Base-by-base conservation (phyloP, 2,113 vertebrate genomes). In the Lasiurus cinereus region DNA sequence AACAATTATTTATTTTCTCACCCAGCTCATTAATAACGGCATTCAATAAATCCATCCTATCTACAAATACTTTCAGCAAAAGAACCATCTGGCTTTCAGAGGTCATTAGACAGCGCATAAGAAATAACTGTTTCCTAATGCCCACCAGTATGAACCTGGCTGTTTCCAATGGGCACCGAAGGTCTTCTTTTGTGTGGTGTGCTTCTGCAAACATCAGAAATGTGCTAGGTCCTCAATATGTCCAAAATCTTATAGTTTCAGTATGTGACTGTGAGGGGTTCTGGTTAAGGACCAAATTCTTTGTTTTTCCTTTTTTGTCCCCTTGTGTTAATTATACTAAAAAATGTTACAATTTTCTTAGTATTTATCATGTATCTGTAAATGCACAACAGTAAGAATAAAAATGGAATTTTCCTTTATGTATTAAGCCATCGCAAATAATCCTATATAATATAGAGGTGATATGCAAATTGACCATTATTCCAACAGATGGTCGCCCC, bases 1-100 rank as follows among this genome's bases (percentile, higher is more conserved):
- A 97, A 95, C 86, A 96, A 96, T 95, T 69, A 95, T 62, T 96
- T 33, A 27, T 89, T 94, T 97, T 94, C 90, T 96, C 86, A 66
- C 96, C 96, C 96, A 97, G 91, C 90, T 98, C 96, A 96, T 98
- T 96, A 98, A 97, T 91, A 96, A 93, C 36, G 92, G 43, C 94
- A 95, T 92, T 97, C 96, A 94, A 83, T 86, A 96, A 97, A 97
- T 93, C 90, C 67, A 62, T 89, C 76, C n/a, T 21, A 43, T 83
- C 90, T 89, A 67, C 92, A 91, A 95, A 70, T 91, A 80, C 7
- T 52, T 91, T 33, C 7, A 5, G 91, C 54, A 97, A 97, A 64
- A 89, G 84, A 93, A 95, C 97, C 97, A 97, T 97, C 97, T 98
- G 97, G 95, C 88, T 97, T 97, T 90, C 62, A 67, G 77, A 56